These are phyloP conservation scores for Oenanthe oenanthe DNA, from an alignment of 2,113 vertebrate genomes.

Conservation along the genomic window DNA sequence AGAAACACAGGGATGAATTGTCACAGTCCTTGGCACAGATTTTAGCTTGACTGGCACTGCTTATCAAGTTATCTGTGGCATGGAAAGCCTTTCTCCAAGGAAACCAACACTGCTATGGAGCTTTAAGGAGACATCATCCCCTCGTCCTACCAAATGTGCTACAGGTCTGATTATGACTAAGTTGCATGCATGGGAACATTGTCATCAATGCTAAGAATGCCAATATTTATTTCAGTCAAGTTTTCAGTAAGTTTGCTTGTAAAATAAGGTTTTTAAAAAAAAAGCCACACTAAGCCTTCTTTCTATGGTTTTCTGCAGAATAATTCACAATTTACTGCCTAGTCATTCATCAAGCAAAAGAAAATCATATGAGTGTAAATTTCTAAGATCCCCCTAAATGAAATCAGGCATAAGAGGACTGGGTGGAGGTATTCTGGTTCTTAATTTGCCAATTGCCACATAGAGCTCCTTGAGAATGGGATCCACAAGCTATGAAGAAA, in stretches of 20 bases:
- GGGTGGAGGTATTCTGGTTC: not conserved
- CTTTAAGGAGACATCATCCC: not conserved
- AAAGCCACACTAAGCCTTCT: not conserved
- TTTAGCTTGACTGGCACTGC: not conserved
- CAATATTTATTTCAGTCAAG: not conserved
- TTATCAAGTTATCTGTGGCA: not conserved
- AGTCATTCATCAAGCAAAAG: not conserved
- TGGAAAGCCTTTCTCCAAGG: not conserved
- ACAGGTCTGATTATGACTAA: not conserved
- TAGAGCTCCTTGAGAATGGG: not conserved
- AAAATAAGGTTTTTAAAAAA: not conserved
- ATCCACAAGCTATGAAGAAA: not conserved
- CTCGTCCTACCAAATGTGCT: not conserved
- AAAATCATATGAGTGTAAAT: not conserved
- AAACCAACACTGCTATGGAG: not conserved
- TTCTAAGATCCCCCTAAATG: not conserved
- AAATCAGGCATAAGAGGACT: not conserved
- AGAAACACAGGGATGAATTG: not conserved
- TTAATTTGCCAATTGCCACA: not conserved
- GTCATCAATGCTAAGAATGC: not conserved
- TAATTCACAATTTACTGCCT: not conserved
- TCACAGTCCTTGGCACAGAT: not conserved
- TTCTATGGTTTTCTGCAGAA: not conserved
- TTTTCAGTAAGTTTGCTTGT: not conserved
- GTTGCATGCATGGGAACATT: not conserved